Base-by-base conservation (phyloP, 2,888 invertebrate species). In the Alitta virens region DNA sequence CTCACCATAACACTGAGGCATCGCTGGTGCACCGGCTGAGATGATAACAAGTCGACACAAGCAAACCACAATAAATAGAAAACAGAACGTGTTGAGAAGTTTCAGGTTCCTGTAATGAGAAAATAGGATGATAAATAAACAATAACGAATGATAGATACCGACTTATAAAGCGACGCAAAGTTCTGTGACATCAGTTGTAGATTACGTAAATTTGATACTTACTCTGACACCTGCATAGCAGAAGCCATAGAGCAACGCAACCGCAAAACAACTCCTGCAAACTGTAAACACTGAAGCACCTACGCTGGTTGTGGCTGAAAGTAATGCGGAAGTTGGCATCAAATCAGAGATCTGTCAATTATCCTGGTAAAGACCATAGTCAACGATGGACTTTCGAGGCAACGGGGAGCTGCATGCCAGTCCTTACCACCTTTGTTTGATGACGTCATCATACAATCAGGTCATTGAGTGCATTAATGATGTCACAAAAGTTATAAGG, bases 1-100 rank as follows among this genome's bases (percentile, higher is more conserved):
- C 86, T 73, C 89, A 91, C 93, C 94, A 94, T 69, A 96, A 86
- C 18, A 93, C 88, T 18, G 89, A 88, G 18, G 94, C 94, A 82
- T 97, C 96, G 69, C 94, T 94, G 0, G 95, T 91, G 67, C 91
- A 90, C 60, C 98, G 86, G 76, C 96, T 96, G 57, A 98, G 85
- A 79, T 97, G 94, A 79, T 97, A 99, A 2, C 92, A 90, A 56
- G 91, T 85, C 0, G 95, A 89, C 0, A 96, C 90, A 2, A 95
- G 85, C 53, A 95, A 85, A 7, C 92, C 94, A 78, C 92, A 92
- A 82, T 94, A 97, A 72, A 97, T 91, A 0, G 97, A 97, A 81
- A 97, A 97, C 1, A 95, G 84, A 58, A 95, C 89, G 76, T 95
- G 93, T 77, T 94, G 94, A 0, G 94, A 90, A 64, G 90, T 76